Percentiles rank a stretch among this genome's conserved stretches.
Conservation (phyloP, 1,140 invertebrate genomes). For the Meteorus sp. region DNA sequence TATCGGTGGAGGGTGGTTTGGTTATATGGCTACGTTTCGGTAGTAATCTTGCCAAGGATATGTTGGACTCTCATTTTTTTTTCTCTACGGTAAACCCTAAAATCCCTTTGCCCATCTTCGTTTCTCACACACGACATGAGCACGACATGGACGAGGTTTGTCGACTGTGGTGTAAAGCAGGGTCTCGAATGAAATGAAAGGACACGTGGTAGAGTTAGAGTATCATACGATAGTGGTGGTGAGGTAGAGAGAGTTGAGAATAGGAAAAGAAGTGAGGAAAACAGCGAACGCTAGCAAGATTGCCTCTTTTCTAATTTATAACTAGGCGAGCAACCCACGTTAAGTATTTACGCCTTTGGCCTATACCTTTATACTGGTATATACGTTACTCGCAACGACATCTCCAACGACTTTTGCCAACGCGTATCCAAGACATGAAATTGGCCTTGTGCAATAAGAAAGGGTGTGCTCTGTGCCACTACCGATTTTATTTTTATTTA, state of each 20-base stretch:
- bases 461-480: slow-evolving; percentile 5
- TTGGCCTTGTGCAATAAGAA: slow-evolving; percentile 36
- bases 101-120: too few relatives aligned
- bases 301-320: slow-evolving; percentile 54
- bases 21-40: slow-evolving; percentile 33
- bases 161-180: background rate
- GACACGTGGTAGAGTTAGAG: slow-evolving; percentile 12
- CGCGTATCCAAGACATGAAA: slow-evolving; percentile 36
- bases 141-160: background rate
- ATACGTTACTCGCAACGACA: slow-evolving; percentile 36
- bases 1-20: slow-evolving; percentile 10
- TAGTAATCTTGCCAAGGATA: slow-evolving; percentile 42
- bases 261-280: slow-evolving; percentile 18
- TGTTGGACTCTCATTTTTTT: slow-evolving; percentile 41
- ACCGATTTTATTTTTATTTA: too few relatives aligned
- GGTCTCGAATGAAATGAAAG: slow-evolving; percentile 14
- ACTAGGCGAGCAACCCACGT: slow-evolving; percentile 48
- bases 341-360: slow-evolving; percentile 46
- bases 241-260: background rate
- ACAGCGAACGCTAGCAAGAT: slow-evolving; percentile 40
- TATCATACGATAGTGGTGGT: background rate
- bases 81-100: slow-evolving; percentile 17
- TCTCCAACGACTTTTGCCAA: slow-evolving; percentile 38
- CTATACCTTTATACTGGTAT: slow-evolving; percentile 10
- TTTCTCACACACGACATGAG: too few relatives aligned